These are phyloP conservation scores for Tanypteryx hageni DNA, from an alignment of 2,888 invertebrate species.

Conservation along the genomic window DNA sequence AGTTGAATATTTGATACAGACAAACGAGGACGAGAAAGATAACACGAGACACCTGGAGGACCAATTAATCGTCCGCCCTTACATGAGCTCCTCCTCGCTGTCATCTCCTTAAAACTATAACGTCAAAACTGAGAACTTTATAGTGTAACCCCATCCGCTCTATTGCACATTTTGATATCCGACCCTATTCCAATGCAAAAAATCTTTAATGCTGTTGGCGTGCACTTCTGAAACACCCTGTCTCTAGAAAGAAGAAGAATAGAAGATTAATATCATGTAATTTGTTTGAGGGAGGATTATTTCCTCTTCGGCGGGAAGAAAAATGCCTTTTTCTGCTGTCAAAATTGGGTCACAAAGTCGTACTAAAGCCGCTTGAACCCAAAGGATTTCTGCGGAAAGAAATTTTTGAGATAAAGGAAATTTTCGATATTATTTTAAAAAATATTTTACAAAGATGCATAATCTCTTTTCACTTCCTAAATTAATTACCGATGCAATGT, in stretches of 20 bases:
- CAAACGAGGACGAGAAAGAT: background rate
- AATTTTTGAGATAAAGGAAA: too few relatives aligned
- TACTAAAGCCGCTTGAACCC: too few relatives aligned
- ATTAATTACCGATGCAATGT: too few relatives aligned
- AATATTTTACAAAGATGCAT: too few relatives aligned
- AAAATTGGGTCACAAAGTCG: too few relatives aligned
- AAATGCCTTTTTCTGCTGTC: too few relatives aligned
- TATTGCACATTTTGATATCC: background rate
- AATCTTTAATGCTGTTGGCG: background rate
- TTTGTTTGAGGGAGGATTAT: background rate
- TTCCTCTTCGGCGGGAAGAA: background rate
- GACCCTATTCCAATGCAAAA: background rate
- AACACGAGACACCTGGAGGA: constrained; percentile 18
- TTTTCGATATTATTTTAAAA: too few relatives aligned
- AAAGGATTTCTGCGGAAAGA: too few relatives aligned
- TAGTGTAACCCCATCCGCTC: background rate
- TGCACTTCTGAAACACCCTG: background rate
- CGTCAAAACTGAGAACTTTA: background rate
- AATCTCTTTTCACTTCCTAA: too few relatives aligned
- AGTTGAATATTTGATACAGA: constrained; percentile 26
- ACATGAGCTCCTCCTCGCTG: background rate
- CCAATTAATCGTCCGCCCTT: constrained; percentile 1
- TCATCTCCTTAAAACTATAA: background rate
- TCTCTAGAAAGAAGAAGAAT: background rate
- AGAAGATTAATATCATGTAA: background rate